Base-by-base conservation (phyloP, 1,140 invertebrate species). In the Drosophila pachea region DNA sequence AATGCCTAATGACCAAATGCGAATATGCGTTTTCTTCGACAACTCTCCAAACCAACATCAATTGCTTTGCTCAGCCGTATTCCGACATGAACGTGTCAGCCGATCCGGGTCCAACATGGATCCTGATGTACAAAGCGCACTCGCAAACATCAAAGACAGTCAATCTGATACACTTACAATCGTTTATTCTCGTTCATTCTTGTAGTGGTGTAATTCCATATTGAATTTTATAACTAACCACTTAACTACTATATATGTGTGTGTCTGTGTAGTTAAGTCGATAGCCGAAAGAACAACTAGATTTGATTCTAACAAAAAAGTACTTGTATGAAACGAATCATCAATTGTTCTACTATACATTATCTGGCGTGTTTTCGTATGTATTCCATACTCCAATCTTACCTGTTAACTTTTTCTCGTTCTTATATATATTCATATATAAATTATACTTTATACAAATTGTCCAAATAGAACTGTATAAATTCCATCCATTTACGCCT, bases 121-220 rank as follows among this genome's bases (percentile, higher is more conserved):
- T 12, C 40, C 29, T 4, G 16, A 56, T 16, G 14, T 47, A 55
- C 49, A 61, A 63, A 42, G 47, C 32, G 71, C 43, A 70, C 29
- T 16, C 54, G 32, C 48, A 71, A 59, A 35, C 33, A 40, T 35
- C 53, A 35, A 50, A 29, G 4, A 43, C 8, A 66, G 4, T 45
- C 60, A 62, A 38, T 68, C 73, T 47, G 35, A 16, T 52, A 68
- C 59, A 75, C 40, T 42, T 56, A 62, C 73, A 73, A 68, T 67
- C 62, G 76, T 84, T 84, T 82, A 63, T 84, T 73, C 49, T 84
- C 73, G 79, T 76, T 83, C 73, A 76, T 83, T 83, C 65, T 79
- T 78, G 76, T 79, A 83, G 76, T 79, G 84, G 76, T 79, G 65
- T 79, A 79, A 62, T 84, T 84, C 66, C 73, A 64, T 81, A 76